Percentiles rank a stretch among this genome's conserved stretches.
Conservation (phyloP, 2,797 vertebrate species). For the Halcyon smyrnensis region DNA sequence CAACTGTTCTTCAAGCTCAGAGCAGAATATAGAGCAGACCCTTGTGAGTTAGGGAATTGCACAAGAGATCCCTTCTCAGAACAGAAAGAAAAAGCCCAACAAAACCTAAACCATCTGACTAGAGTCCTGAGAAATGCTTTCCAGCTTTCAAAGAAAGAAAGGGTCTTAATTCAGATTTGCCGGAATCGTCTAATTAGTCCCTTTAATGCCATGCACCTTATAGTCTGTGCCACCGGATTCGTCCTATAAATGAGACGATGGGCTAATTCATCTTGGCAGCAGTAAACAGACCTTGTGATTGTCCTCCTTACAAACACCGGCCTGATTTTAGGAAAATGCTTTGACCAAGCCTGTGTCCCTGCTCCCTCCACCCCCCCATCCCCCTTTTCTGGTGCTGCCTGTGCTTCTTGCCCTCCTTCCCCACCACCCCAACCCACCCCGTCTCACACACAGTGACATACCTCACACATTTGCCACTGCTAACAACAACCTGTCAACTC, state of each 20-base stretch:
- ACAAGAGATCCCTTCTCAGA: not conserved
- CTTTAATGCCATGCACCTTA: slow-evolving; percentile 56
- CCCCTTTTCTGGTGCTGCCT: not conserved
- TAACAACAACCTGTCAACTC: slow-evolving; percentile 85
- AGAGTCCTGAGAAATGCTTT: slow-evolving; percentile 3
- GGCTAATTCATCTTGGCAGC: slow-evolving; percentile 69
- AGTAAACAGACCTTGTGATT: slow-evolving; percentile 64
- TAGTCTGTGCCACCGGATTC: slow-evolving; percentile 48
- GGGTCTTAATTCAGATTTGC: slow-evolving; percentile 58
- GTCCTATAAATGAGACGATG: slow-evolving; percentile 54
- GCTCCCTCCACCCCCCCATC: not conserved
- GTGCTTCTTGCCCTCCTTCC: slow-evolving; percentile 47
- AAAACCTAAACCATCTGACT: slow-evolving; percentile 51
- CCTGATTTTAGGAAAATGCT: slow-evolving; percentile 47
- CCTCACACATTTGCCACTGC: slow-evolving; percentile 85
- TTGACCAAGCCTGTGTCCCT: not conserved
- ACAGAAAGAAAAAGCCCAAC: not conserved
- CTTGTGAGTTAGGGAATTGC: not conserved
- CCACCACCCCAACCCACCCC: slow-evolving; percentile 29
- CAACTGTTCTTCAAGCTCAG: slow-evolving; percentile 42
- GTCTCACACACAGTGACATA: slow-evolving; percentile 74
- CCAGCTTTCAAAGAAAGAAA: slow-evolving; percentile 9
- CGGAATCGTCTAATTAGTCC: slow-evolving; percentile 63
- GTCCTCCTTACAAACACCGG: slow-evolving; percentile 47
- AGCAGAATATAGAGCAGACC: slow-evolving; percentile 27